Evolutionary conservation across 2,113 vertebrate species (phyloP).

Genomic region (Rhabdornis inornatus): DNA sequence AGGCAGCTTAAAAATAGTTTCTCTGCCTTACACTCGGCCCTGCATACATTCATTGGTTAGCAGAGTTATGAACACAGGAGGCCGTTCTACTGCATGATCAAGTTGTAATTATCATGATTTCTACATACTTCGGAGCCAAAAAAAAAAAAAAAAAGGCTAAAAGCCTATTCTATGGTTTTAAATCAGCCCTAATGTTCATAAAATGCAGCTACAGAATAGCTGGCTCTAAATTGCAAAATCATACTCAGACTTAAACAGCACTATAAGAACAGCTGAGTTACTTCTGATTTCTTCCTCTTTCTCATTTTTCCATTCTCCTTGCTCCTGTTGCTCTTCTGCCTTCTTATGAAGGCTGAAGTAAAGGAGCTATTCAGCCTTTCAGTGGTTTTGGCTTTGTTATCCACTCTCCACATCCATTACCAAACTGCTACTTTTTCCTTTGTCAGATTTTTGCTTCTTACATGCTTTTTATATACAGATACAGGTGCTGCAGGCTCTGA

Average conservation of each 20-base stretch:
- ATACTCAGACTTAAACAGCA: background rate
- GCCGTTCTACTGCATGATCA: background rate
- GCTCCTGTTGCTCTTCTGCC: background rate
- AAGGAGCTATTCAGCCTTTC: slow-evolving; percentile 29
- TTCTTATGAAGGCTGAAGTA: background rate
- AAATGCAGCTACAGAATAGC: background rate
- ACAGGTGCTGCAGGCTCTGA: background rate
- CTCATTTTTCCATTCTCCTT: background rate
- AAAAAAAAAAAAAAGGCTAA: background rate
- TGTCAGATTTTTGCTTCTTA: slow-evolving; percentile 23
- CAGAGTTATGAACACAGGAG: background rate
- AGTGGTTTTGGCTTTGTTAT: background rate
- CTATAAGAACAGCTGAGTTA: background rate
- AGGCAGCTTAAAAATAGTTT: background rate
- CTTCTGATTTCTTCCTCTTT: background rate
- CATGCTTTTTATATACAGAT: background rate
- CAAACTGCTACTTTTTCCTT: slow-evolving; percentile 8
- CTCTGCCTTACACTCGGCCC: background rate
- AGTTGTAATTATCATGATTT: background rate
- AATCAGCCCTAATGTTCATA: background rate
- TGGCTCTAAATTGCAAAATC: background rate
- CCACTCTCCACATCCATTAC: slow-evolving; percentile 9
- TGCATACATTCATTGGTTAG: background rate
- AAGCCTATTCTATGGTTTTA: background rate
- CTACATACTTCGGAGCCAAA: background rate